These are phyloP conservation scores for Drosophila anomalipes DNA, from an alignment of 2,888 invertebrate species.

Conservation along the genomic window DNA sequence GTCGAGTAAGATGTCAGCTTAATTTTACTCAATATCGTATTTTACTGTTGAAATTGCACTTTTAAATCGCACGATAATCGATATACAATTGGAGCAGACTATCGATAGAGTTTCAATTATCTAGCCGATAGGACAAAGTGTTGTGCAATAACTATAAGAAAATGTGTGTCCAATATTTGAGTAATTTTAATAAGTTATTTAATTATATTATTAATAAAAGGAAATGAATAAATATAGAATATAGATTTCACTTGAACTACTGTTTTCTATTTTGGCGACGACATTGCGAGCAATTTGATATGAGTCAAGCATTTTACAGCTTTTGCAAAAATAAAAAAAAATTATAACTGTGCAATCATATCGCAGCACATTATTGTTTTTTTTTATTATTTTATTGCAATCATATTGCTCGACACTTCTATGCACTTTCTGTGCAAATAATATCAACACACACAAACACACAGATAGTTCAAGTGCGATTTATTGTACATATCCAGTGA, in stretches of 20 bases:
- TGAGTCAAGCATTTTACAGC: not conserved
- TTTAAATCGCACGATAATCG: not conserved
- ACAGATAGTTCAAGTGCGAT: not conserved
- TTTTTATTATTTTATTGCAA: not conserved
- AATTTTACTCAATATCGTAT: not conserved
- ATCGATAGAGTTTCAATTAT: not conserved
- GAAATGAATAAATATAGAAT: not conserved
- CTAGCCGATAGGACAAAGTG: not conserved
- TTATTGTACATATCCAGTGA: not conserved
- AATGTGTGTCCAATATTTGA: no score
- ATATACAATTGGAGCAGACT: not conserved
- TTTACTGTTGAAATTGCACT: not conserved
- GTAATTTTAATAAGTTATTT: not conserved
- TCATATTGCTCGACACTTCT: not conserved
- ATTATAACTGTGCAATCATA: not conserved
- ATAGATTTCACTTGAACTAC: not conserved
- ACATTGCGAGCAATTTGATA: not conserved
- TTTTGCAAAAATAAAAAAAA: not conserved
- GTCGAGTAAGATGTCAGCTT: not conserved
- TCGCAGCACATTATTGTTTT: not conserved
- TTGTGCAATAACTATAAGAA: not conserved
- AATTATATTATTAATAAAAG: not conserved
- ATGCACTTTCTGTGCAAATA: slow-evolving; percentile 4
- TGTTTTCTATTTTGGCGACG: not conserved
- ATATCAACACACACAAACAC: not conserved